Conservation (phyloP, 2,113 vertebrate species). For the Hippocampus mohnikei region DNA sequence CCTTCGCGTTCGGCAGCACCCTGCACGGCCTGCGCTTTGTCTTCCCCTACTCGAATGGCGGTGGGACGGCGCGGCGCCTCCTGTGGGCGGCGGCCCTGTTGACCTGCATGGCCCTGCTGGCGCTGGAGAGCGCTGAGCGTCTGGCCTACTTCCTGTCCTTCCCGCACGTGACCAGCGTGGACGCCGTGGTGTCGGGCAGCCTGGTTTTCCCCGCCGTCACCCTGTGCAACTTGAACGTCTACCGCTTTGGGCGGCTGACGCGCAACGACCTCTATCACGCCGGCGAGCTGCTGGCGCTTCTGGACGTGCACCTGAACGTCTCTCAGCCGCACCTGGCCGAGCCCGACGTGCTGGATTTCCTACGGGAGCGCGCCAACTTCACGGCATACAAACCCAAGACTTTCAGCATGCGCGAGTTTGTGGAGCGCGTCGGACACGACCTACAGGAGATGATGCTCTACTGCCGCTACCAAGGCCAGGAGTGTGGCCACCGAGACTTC, state of each 20-base stretch:
- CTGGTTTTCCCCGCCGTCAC: slow-evolving; percentile 93
- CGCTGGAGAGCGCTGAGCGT: slow-evolving; percentile 87
- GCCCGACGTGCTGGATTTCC: slow-evolving; percentile 80
- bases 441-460: slow-evolving; percentile 98
- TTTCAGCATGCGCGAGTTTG: slow-evolving; percentile 97
- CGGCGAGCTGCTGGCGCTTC: slow-evolving; percentile 88
- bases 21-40: slow-evolving; percentile 92
- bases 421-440: slow-evolving; percentile 90
- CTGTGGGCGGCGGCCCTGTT: slow-evolving; percentile 89
- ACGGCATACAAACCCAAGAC: slow-evolving; percentile 88
- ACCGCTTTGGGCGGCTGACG: slow-evolving; percentile 89
- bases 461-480: slow-evolving; percentile 93
- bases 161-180: slow-evolving; percentile 93
- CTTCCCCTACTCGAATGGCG: slow-evolving; percentile 80
- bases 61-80: slow-evolving; percentile 80
- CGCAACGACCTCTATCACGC: slow-evolving; percentile 96
- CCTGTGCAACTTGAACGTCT: slow-evolving; percentile 93
- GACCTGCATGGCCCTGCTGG: slow-evolving; percentile 85
- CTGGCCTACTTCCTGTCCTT: slow-evolving; percentile 95
- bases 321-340: slow-evolving; percentile 90
- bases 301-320: slow-evolving; percentile 90
- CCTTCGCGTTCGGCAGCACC: slow-evolving; percentile 87
- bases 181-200: slow-evolving; percentile 87
- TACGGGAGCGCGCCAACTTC: slow-evolving; percentile 89
- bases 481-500: slow-evolving; percentile 90